Conservation (phyloP, 2,888 invertebrate species). For the Atrina japonica region DNA sequence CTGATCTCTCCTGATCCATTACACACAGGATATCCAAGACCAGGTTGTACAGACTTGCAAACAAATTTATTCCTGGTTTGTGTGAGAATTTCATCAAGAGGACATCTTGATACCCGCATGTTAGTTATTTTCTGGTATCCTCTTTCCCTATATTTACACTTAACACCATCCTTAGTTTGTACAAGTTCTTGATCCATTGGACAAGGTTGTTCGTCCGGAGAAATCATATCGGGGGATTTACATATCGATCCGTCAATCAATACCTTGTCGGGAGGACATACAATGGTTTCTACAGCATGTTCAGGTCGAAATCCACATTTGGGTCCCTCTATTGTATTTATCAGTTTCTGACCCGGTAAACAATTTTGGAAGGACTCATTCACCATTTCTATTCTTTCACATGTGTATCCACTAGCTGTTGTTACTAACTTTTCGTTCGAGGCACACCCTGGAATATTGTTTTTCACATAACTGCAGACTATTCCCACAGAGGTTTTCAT, state of each 20-base stretch:
- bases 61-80: constrained; percentile 39
- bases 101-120: constrained; percentile 24
- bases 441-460: not conserved
- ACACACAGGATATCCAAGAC: constrained; percentile 35
- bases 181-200: constrained; percentile 41
- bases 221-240: constrained; percentile 5
- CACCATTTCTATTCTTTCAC: no score
- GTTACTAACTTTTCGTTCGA: not conserved
- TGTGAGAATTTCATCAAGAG: constrained; percentile 38
- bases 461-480: not conserved
- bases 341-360: not conserved
- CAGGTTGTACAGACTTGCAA: constrained; percentile 31
- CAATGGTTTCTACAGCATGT: not conserved
- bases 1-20: not conserved
- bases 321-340: not conserved
- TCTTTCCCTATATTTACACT: constrained; percentile 32
- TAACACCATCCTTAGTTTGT: constrained; percentile 26
- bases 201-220: constrained; percentile 30
- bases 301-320: constrained; percentile 11
- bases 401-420: no score
- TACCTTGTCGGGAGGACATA: constrained; percentile 12
- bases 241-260: constrained; percentile 3
- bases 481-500: constrained; percentile 45
- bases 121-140: not conserved
- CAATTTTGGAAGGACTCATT: no score